A percentile compares a stretch with the other conserved stretches of the same genome.
Evolutionary conservation across 1,140 invertebrate genomes (phyloP).

Genomic region (Vollenhovia emeryi): DNA sequence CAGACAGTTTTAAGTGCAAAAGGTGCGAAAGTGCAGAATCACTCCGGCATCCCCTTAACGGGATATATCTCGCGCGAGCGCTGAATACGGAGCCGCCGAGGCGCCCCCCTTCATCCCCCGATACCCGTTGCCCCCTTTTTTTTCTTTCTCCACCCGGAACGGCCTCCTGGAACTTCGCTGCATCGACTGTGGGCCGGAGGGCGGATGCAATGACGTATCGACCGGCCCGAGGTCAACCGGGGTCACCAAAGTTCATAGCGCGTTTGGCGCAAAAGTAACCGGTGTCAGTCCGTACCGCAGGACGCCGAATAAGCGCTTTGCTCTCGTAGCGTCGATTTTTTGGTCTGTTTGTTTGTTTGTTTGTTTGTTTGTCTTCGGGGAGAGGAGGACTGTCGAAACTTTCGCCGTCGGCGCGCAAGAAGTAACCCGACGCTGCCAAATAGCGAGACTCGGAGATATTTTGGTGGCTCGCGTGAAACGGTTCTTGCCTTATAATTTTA

Average conservation of each 20-base stretch:
- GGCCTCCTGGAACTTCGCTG: slow-evolving; percentile 57
- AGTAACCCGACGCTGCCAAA: background rate
- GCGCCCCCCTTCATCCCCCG: too few relatives aligned
- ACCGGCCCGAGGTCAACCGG: slow-evolving; percentile 81
- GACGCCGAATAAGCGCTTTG: slow-evolving; percentile 13
- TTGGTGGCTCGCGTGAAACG: background rate
- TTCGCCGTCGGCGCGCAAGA: background rate
- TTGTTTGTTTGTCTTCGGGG: background rate
- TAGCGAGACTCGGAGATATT: background rate
- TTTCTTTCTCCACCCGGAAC: background rate
- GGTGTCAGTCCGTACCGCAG: slow-evolving; percentile 19
- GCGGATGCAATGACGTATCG: slow-evolving; percentile 81
- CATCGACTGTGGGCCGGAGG: slow-evolving; percentile 59
- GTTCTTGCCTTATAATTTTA: background rate
- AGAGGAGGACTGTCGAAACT: background rate
- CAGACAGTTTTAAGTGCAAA: too few relatives aligned
- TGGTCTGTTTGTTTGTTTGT: too few relatives aligned
- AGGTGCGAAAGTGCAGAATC: too few relatives aligned
- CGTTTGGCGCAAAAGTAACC: slow-evolving; percentile 75
- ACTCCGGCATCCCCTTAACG: too few relatives aligned
- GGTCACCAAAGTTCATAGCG: slow-evolving; percentile 84
- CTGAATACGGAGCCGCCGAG: too few relatives aligned
- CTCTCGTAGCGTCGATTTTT: too few relatives aligned
- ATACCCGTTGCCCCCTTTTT: background rate
- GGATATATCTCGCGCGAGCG: too few relatives aligned